Evolutionary conservation across 2,113 vertebrate species (phyloP).

Genomic region (Upupa epops): DNA sequence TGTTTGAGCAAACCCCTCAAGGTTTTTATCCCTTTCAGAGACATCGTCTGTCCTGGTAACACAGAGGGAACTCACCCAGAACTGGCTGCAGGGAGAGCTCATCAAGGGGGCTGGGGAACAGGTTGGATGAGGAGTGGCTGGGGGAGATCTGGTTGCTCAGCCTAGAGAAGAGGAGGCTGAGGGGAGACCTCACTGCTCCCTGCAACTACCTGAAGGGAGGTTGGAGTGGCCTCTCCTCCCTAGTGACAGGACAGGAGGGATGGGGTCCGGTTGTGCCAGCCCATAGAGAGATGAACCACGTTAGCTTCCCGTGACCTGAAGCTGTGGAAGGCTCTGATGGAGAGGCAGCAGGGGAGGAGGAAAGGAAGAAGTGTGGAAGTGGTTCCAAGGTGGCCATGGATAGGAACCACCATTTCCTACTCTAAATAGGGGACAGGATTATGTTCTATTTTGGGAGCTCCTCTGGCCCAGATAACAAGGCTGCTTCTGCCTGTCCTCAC

Average conservation of each 20-base stretch:
- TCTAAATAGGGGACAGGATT: slow-evolving; percentile 4
- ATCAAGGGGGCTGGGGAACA: too few species aligned
- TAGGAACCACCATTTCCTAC: slow-evolving; percentile 1
- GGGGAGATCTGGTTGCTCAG: too few species aligned
- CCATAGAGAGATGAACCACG: too few species aligned
- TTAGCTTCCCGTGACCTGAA: not conserved
- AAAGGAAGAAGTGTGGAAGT: not conserved
- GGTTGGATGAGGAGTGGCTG: too few species aligned
- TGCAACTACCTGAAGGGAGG: too few species aligned
- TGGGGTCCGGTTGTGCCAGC: too few species aligned
- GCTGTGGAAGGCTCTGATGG: not conserved
- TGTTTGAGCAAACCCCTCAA: not conserved
- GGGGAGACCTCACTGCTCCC: too few species aligned
- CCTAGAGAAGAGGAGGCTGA: too few species aligned
- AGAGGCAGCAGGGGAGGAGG: not conserved
- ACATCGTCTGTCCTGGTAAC: not conserved
- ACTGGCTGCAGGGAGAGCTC: too few species aligned
- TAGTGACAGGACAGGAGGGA: too few species aligned
- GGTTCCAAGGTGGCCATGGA: not conserved
- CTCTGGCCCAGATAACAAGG: slow-evolving; percentile 47
- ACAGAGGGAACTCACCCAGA: not conserved
- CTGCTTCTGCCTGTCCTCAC: slow-evolving; percentile 39
- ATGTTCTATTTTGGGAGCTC: slow-evolving; percentile 40
- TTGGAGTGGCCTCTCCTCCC: too few species aligned
- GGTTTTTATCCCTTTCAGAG: not conserved